Base-by-base conservation (phyloP, 2,113 vertebrate species). In the Pelusios castaneus region DNA sequence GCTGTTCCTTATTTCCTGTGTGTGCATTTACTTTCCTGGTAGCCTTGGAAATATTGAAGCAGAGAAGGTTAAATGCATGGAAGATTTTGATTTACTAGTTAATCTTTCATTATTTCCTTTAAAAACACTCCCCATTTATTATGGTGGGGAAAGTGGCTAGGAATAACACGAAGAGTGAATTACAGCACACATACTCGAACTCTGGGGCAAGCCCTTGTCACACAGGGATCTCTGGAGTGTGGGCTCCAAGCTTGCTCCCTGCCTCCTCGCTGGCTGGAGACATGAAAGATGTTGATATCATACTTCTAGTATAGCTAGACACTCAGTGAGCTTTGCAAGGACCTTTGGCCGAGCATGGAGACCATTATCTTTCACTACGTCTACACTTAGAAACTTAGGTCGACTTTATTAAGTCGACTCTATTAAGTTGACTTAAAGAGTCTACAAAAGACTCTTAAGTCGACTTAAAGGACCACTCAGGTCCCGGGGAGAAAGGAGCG, bases 1-100 rank as follows among this genome's bases (percentile, higher is more conserved):
- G 95, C 95, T 96, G 97, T 96, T 97, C 94, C 52, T 92, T 93
- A 95, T 96, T 97, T 96, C 96, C 97, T 95, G 86, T 83, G 82
- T 45, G 87, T 90, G 95, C 79, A 60, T 94, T 95, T 94, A 87
- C 93, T 90, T 95, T 95, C 91, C 95, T 88, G 87, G 41, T 95
- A 92, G 91, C 85, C 87, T 49, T 63, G 73, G 29, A 76, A 43
- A 76, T 76, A 76, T 82, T 60, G 89, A 93, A 93, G 79, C 51
- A 56, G 89, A 88, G 82, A 91, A 95, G 94, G 92, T 95, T 85
- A 97, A 95, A 95, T 90, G 47, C 77, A 94, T 89, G 93, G 92
- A 96, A 93, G 88, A 93, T 91, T 56, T 92, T 95, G 93, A 96
- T 96, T 96, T 96, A 95, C 49, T 88, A 84, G 84, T 88, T 85